These are phyloP conservation scores for Apteryx mantelli DNA, from an alignment of 2,113 vertebrate species.

Conservation along the genomic window DNA sequence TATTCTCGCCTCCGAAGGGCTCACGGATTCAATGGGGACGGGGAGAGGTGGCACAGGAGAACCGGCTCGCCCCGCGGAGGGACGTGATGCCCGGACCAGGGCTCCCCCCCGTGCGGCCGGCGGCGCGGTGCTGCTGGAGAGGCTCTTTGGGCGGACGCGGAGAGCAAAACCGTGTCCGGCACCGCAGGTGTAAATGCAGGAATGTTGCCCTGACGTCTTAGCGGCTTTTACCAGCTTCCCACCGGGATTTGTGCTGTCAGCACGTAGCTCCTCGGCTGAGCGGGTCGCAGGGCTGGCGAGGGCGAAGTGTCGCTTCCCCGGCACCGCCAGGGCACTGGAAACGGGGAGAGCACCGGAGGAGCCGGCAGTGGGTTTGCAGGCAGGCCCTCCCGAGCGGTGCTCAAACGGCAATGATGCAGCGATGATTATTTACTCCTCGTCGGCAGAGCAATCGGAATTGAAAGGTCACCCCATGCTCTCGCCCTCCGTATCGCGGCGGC, in stretches of 20 bases:
- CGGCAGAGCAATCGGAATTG: no score
- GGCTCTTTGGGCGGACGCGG: no score
- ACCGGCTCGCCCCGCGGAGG: no score
- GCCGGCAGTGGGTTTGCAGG: background rate
- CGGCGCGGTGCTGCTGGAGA: no score
- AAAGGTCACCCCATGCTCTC: no score
- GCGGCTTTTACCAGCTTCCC: background rate
- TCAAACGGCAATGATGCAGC: no score
- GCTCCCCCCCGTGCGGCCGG: background rate
- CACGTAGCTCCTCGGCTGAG: rapidly evolving
- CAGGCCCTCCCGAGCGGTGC: no score
- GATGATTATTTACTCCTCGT: no score
- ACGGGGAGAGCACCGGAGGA: no score
- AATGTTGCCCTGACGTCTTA: rapidly evolving
- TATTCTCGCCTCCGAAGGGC: background rate
- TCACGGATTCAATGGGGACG: background rate
- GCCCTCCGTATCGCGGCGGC: no score
- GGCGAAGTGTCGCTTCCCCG: background rate
- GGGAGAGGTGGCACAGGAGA: background rate
- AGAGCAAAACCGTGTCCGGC: no score
- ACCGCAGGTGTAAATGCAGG: background rate
- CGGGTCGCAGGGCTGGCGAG: rapidly evolving
- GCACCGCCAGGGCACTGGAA: background rate
- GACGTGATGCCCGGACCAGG: no score
- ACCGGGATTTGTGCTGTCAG: background rate